Evolutionary conservation across 2,888 invertebrate species (phyloP), one percentile per base, ranked within the genome.

Genomic region (Mellilla xanthometata): DNA sequence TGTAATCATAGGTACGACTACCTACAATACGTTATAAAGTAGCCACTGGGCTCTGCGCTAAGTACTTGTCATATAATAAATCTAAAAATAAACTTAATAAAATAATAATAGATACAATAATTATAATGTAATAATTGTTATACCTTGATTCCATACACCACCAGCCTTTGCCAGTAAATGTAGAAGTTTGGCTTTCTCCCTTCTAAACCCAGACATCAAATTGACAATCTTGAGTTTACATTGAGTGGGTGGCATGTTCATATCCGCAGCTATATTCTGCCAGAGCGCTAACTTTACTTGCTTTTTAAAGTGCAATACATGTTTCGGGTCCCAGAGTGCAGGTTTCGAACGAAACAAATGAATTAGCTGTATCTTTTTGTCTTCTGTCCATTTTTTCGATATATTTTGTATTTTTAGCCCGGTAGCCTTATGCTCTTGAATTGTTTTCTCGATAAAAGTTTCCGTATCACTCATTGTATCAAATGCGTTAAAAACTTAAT

Each of bases 191-290:
- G 68, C 56, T 48, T 77, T 77, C 52, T 76, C 77, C 49, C 76
- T 63, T 56, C 77, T 55, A 44, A 76, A 76, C 3, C 69, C 72
- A 6, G 78, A 71, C 62, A 70, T 61, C 26, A 77, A 54, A 47
- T 68, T 61, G 2, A 34, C 52, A 65, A 75, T 73, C 49, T 79
- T 79, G 42, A 65, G 60, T 46, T 66, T 75, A 57, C 75, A 76
- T 33, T 52, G 53, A 0, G 64, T 60, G 5, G 62, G 41, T 1
- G 59, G 28, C 13, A 61, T 48, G 6, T 61, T 49, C 3, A 77
- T 4, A 3, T 12, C 45, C 8, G 45, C 33, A 2, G 66, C 62
- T 34, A 80, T 66, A 6, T 65, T 68, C 0, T 53, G 27, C 78
- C 78, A 78, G 39, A 62, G 54, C 9, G 28, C 39, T 5, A 48